A percentile compares a stretch with the other conserved stretches of the same genome.
These are phyloP conservation scores for Mustela nigripes DNA, from an alignment of 2,113 vertebrate genomes.

Conservation along the genomic window DNA sequence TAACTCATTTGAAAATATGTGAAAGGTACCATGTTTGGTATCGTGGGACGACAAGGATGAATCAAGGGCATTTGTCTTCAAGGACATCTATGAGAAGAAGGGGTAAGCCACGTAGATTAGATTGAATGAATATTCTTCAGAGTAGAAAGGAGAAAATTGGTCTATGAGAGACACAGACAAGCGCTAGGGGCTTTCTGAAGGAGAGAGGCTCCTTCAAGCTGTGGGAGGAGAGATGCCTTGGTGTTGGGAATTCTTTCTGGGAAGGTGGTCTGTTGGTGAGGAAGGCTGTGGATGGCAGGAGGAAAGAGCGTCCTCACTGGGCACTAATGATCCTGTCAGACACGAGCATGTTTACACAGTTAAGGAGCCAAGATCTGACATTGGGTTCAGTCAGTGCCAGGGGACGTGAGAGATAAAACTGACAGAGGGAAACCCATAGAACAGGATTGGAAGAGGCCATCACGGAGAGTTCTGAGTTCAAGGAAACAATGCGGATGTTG, in stretches of 20 bases:
- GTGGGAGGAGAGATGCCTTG: not conserved
- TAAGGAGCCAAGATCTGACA: not conserved
- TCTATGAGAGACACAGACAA: not conserved
- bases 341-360: not conserved
- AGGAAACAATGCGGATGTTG: not conserved
- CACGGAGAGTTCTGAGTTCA: not conserved
- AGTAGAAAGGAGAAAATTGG: not conserved
- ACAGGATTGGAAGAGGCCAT: not conserved
- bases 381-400: not conserved
- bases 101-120: not conserved
- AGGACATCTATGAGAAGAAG: slow-evolving; percentile 14
- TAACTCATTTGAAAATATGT: slow-evolving; percentile 46
- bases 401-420: not conserved
- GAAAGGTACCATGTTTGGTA: not conserved
- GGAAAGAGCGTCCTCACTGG: not conserved
- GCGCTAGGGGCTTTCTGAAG: not conserved
- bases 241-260: no score
- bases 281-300: not conserved
- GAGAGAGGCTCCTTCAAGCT: not conserved
- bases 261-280: not conserved
- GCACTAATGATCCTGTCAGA: not conserved
- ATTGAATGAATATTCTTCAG: slow-evolving; percentile 22
- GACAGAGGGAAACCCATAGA: not conserved
- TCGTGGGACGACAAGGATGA: not conserved
- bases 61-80: not conserved